Evolutionary conservation across 2,113 vertebrate genomes (phyloP).

Genomic region (Zosterops lateralis): DNA sequence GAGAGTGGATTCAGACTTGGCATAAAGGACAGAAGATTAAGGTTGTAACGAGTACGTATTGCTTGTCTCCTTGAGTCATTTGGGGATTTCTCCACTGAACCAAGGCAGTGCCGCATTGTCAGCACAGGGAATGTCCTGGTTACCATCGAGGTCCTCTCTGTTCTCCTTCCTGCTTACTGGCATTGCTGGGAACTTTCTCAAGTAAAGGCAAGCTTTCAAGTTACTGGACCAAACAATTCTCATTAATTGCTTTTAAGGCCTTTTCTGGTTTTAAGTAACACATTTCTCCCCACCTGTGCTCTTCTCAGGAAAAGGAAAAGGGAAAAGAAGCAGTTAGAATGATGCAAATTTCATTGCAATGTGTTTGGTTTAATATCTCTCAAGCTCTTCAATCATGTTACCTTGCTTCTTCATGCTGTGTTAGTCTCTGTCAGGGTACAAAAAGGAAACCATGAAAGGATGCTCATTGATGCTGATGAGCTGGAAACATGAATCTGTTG

Average conservation of each 20-base stretch:
- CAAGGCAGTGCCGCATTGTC: background rate
- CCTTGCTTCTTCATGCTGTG: background rate
- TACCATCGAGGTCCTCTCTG: rapidly evolving
- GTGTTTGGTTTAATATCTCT: background rate
- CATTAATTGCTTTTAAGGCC: background rate
- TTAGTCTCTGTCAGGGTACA: background rate
- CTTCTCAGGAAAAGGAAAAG: background rate
- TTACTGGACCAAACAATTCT: background rate
- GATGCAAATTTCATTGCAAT: background rate
- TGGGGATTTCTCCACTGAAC: background rate
- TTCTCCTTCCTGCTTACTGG: background rate
- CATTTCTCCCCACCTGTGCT: background rate
- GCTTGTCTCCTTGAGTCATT: background rate
- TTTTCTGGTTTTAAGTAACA: background rate
- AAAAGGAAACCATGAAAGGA: background rate
- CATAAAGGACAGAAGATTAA: background rate
- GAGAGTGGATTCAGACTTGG: background rate
- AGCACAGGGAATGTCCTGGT: background rate
- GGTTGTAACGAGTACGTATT: background rate
- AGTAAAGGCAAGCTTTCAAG: background rate
- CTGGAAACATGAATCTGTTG: background rate
- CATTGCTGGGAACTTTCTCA: background rate
- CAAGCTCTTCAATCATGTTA: background rate
- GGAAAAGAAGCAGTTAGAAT: background rate
- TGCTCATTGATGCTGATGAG: rapidly evolving